A percentile compares a stretch with the other conserved stretches of the same genome.
These are phyloP conservation scores for Frankliniella intonsa DNA, from an alignment of 2,888 invertebrate species.

Conservation along the genomic window DNA sequence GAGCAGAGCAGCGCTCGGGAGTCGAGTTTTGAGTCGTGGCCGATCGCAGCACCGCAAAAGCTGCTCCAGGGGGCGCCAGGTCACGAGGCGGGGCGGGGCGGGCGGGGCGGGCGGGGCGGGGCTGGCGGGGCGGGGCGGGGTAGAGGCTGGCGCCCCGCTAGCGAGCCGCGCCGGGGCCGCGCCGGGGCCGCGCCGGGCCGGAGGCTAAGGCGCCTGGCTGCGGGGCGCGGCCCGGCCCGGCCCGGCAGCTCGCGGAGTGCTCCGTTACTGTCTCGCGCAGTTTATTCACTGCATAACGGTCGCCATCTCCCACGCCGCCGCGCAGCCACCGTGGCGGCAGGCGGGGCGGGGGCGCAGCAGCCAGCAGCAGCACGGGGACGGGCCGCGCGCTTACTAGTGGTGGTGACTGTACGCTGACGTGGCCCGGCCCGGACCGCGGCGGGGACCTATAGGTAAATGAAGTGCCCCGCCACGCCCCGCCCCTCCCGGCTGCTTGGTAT, in stretches of 20 bases:
- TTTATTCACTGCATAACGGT: neutral
- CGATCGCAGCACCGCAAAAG: too few relatives aligned
- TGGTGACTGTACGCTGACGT: neutral
- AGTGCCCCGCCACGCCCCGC: neutral
- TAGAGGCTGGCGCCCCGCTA: too few relatives aligned
- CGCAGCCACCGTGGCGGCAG: neutral
- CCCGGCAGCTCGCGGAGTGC: neutral
- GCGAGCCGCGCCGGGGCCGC: neutral
- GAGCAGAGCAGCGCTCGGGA: too few relatives aligned
- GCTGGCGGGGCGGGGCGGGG: too few relatives aligned
- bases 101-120: too few relatives aligned
- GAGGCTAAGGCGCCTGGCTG: neutral
- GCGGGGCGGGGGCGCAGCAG: too few relatives aligned
- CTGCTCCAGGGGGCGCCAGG: too few relatives aligned
- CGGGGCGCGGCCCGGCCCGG: neutral
- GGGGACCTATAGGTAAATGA: neutral
- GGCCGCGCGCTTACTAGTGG: neutral
- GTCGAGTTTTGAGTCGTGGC: too few relatives aligned
- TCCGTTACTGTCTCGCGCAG: neutral
- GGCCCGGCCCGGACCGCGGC: too few relatives aligned
- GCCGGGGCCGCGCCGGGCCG: neutral
- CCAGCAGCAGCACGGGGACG: neutral
- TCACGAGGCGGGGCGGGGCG: too few relatives aligned
- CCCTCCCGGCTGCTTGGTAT: conserved; percentile 14
- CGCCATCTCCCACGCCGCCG: neutral